These are phyloP conservation scores for Tachycineta bicolor DNA, from an alignment of 2,113 vertebrate genomes.

Conservation along the genomic window DNA sequence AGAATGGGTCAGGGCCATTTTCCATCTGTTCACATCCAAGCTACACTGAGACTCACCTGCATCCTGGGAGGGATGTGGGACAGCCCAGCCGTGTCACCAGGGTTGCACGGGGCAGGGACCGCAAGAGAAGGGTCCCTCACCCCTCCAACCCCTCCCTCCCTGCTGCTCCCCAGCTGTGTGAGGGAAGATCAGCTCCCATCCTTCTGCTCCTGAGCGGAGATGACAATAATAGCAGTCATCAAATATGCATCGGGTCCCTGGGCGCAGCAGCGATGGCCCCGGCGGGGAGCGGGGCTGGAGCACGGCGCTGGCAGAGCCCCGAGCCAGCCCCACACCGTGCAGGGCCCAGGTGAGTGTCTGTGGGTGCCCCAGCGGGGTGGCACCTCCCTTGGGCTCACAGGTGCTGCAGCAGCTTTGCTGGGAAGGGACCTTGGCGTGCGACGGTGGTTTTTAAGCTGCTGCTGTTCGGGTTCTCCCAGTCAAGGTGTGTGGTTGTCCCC, in stretches of 20 bases:
- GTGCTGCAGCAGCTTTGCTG: fast-evolving
- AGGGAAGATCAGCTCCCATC: conserved; percentile 55
- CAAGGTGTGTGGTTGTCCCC: fast-evolving
- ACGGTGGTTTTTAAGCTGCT: fast-evolving
- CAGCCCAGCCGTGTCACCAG: not conserved
- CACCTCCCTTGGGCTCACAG: fast-evolving
- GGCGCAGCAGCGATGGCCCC: not conserved
- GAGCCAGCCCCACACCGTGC: fast-evolving
- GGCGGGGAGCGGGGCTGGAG: fast-evolving
- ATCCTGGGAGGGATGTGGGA: fast-evolving
- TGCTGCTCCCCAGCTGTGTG: not conserved
- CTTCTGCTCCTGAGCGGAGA: conserved; percentile 68
- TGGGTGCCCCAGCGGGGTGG: fast-evolving
- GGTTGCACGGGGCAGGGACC: not conserved
- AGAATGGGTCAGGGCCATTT: not conserved
- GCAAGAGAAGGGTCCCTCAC: fast-evolving
- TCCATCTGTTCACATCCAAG: not conserved
- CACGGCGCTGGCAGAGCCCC: not conserved
- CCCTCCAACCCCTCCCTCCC: not conserved
- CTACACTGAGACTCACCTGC: fast-evolving
- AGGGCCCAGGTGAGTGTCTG: not conserved
- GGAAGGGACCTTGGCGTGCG: not conserved
- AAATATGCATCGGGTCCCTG: conserved; percentile 84
- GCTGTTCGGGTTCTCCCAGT: not conserved
- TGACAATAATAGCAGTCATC: conserved; percentile 85